Evolutionary conservation across 2,888 invertebrate genomes (phyloP), one percentile per base, ranked within the genome.

Genomic region (Pardosa pseudoannulata): DNA sequence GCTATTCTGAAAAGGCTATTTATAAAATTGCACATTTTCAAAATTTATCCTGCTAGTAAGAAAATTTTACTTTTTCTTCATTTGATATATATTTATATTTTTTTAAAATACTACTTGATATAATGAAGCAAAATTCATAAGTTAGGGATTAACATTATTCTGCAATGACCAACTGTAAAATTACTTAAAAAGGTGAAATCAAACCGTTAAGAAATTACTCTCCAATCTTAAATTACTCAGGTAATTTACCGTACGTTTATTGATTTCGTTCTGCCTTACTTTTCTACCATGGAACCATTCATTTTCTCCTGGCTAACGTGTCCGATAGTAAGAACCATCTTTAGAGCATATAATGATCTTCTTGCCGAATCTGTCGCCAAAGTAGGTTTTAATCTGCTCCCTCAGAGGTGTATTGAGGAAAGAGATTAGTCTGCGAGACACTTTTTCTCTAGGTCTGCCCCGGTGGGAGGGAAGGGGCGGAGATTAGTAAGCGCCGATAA

Each of bases 201-300:
- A n/a, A 16, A 67, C 9, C 67, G n/a, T 67, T 31, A 16, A 0
- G 28, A 29, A 39, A 68, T 19, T 68, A 39, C 39, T 13, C 36
- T 19, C 11, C 39, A 32, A 23, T 6, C 68, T 68, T 36, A 9
- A 32, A 79, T 71, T 41, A 41, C 31, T 41, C n/a, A 46, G 31
- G 79, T 41, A 72, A 79, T 72, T 72, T 65, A 28, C 36, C 39
- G 71, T 31, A 46, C 71, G 19, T 50, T 56, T 71, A 71, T 79
- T 72, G 72, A 79, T 79, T 79, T 27, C 32, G n/a, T 23, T n/a
- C 11, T 16, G 19, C 64, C 39, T n/a, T n/a, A 36, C 36, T 36
- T 9, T n/a, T 19, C n/a, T n/a, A 7, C 39, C 13, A 31, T 28
- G 1, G 9, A 16, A 29, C 19, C 64, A 64, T 75, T 75, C 31